Percentiles rank a stretch among this genome's conserved stretches.
Evolutionary conservation across 2,113 vertebrate genomes (phyloP).

Genomic region (Genyomyrus donnyi): DNA sequence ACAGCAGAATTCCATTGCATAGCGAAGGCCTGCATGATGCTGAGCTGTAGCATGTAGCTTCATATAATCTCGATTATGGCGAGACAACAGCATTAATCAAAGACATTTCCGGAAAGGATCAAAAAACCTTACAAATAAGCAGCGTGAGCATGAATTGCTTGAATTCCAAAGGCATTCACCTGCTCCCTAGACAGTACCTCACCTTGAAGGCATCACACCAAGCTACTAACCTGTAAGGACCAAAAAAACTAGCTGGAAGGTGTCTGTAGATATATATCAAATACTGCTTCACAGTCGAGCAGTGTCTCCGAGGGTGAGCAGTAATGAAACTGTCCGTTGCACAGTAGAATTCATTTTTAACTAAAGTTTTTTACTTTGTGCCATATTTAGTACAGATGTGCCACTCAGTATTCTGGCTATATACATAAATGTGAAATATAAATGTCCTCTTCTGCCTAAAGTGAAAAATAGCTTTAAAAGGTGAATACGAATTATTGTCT

Average conservation of each 20-base stretch:
- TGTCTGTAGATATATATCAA: background rate
- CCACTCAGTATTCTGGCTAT: background rate
- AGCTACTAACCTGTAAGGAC: background rate
- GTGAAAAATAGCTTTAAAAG: background rate
- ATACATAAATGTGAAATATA: background rate
- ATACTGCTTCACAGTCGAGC: background rate
- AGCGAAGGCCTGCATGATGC: background rate
- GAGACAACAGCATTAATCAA: background rate
- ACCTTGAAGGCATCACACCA: background rate
- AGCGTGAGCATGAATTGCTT: background rate
- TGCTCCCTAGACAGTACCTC: background rate
- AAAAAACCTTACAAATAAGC: background rate
- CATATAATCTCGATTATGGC: background rate
- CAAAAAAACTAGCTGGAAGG: background rate
- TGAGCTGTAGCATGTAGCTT: background rate
- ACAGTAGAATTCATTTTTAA: background rate
- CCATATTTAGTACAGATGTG: background rate
- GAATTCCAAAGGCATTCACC: background rate
- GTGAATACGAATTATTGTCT: background rate
- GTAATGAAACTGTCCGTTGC: background rate
- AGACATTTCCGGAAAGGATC: background rate
- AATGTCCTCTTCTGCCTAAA: background rate
- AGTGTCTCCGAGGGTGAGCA: background rate
- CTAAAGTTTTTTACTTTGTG: background rate
- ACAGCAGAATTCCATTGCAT: background rate